These are phyloP conservation scores for Piaya cayana DNA, from an alignment of 2,113 vertebrate species.

Conservation along the genomic window DNA sequence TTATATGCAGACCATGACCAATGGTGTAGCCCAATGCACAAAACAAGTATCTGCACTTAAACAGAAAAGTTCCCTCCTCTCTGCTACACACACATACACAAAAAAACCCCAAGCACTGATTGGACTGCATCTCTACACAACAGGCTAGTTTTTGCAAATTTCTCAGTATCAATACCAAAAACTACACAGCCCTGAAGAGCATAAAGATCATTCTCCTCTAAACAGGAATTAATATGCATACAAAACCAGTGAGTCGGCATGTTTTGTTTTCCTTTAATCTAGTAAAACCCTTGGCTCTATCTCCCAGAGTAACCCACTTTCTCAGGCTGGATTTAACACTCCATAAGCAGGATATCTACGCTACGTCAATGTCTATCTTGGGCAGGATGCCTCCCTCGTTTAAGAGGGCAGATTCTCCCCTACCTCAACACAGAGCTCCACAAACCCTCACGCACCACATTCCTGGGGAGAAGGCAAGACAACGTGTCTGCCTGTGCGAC, in stretches of 20 bases:
- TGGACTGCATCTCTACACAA: fast-evolving
- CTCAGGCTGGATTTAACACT: not conserved
- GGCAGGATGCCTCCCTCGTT: not conserved
- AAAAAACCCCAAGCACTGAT: not conserved
- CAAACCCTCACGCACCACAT: fast-evolving
- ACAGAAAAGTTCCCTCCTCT: not conserved
- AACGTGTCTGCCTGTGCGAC: fast-evolving
- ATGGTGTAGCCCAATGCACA: not conserved
- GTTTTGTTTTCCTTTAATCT: not conserved
- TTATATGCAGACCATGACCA: not conserved
- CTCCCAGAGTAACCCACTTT: not conserved
- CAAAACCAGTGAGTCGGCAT: not conserved
- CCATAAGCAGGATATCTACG: not conserved
- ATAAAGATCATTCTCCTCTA: not conserved
- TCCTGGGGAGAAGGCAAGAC: not conserved
- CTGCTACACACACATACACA: fast-evolving
- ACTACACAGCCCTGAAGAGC: not conserved
- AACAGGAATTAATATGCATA: fast-evolving
- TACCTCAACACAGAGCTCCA: not conserved
- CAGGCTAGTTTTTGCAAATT: not conserved
- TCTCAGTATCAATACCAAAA: not conserved
- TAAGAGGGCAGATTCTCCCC: not conserved
- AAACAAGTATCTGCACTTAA: not conserved
- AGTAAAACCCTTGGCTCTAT: not conserved
- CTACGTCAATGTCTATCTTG: not conserved